Percentiles rank a stretch among this genome's conserved stretches.
Conservation (phyloP, 2,888 invertebrate species). For the Hydrotaea diabolus region DNA sequence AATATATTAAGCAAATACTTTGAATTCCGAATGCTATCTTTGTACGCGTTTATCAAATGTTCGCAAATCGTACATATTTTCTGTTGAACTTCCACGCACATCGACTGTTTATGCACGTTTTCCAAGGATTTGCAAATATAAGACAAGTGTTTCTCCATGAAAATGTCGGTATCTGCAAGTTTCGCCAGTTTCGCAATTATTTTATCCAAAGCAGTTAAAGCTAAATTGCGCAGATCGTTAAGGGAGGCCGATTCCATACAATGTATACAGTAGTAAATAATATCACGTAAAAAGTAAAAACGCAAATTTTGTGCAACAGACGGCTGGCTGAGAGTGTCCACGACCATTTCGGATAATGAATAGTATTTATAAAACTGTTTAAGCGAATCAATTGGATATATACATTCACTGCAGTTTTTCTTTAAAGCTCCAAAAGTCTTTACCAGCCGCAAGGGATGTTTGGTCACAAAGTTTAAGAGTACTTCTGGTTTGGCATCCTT, state of each 20-base stretch:
- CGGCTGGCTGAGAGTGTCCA: slow-evolving; percentile 66
- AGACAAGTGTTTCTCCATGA: slow-evolving; percentile 69
- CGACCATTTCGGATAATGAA: slow-evolving; percentile 71
- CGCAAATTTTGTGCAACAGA: slow-evolving; percentile 60
- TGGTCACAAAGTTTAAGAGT: slow-evolving; percentile 56
- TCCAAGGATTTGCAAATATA: slow-evolving; percentile 72
- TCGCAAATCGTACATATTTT: slow-evolving; percentile 67
- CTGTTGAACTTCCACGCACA: slow-evolving; percentile 56
- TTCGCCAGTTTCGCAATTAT: slow-evolving; percentile 32
- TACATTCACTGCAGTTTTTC: slow-evolving; percentile 70
- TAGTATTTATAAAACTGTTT: slow-evolving; percentile 74
- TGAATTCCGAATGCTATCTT: slow-evolving; percentile 65
- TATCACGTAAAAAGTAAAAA: slow-evolving; percentile 74
- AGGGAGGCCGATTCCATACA: slow-evolving; percentile 36
- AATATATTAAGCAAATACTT: slow-evolving; percentile 71
- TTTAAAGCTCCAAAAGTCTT: slow-evolving; percentile 74
- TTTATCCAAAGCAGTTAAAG: slow-evolving; percentile 52
- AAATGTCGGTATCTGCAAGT: slow-evolving; percentile 42
- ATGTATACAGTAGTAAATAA: slow-evolving; percentile 73
- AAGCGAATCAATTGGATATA: slow-evolving; percentile 71
- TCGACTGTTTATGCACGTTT: slow-evolving; percentile 54
- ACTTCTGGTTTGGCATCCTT: slow-evolving; percentile 44
- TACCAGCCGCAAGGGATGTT: slow-evolving; percentile 72
- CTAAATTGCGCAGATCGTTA: slow-evolving; percentile 30
- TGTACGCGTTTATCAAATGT: slow-evolving; percentile 68